Conservation (phyloP, 2,888 invertebrate species). For the Pyrrhosoma nymphula region DNA sequence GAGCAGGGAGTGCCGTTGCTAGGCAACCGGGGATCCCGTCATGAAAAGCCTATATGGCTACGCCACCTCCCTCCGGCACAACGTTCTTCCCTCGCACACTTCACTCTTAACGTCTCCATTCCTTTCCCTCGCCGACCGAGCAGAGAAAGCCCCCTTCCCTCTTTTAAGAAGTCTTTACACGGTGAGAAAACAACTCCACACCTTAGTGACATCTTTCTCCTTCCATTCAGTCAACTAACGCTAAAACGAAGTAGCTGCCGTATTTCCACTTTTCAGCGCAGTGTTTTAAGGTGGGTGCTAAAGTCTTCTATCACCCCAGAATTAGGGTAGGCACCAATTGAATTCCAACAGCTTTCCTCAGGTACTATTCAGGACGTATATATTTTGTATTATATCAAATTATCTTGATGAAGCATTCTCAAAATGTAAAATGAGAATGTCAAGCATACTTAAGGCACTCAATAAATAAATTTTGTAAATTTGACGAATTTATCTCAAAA, state of each 20-base stretch:
- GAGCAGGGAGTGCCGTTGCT: slow-evolving; percentile 48
- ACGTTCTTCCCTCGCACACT: neutral
- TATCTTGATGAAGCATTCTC: no score
- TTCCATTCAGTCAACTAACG: neutral
- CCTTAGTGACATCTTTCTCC: slow-evolving; percentile 8
- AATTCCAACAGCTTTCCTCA: neutral
- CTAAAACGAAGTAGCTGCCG: neutral
- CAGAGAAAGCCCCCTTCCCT: neutral
- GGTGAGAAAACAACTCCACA: slow-evolving; percentile 21
- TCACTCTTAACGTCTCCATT: slow-evolving; percentile 25
- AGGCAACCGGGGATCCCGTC: slow-evolving; percentile 59
- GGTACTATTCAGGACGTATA: no score
- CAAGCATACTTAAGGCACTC: no score
- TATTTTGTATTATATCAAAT: no score
- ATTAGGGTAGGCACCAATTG: neutral
- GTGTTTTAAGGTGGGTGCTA: neutral
- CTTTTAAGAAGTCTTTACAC: slow-evolving; percentile 34
- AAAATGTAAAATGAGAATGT: no score
- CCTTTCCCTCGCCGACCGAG: neutral
- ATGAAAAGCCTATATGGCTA: slow-evolving; percentile 44
- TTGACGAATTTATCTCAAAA: no score
- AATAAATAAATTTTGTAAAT: no score
- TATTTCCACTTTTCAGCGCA: neutral
- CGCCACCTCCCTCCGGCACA: neutral
- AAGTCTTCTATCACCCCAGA: neutral